Evolutionary conservation across 2,888 invertebrate genomes (phyloP).

Genomic region (Synanthedon formicaeformis): DNA sequence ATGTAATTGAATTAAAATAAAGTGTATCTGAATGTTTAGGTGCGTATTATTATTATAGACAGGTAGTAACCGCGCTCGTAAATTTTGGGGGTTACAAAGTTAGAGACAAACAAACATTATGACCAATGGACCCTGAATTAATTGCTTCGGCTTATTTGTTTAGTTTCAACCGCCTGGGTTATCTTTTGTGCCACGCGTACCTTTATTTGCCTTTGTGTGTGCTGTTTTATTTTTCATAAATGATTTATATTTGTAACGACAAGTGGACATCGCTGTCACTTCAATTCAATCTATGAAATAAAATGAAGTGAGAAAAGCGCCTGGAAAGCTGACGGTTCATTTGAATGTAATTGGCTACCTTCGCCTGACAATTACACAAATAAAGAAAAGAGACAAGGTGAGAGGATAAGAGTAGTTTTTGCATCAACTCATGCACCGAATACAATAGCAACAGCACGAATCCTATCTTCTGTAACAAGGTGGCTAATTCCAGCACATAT

Average conservation of each 20-base stretch:
- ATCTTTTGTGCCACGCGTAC: conserved; percentile 56
- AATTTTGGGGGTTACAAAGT: conserved; percentile 29
- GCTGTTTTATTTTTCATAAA: neutral
- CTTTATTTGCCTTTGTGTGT: conserved; percentile 13
- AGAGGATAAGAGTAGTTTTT: too few species aligned
- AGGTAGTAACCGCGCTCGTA: conserved; percentile 11
- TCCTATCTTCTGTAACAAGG: neutral
- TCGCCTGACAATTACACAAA: too few species aligned
- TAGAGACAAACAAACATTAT: conserved; percentile 59
- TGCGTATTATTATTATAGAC: too few species aligned
- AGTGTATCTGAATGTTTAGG: too few species aligned
- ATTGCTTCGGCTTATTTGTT: conserved; percentile 62
- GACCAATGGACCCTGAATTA: conserved; percentile 66
- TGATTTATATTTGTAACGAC: too few species aligned
- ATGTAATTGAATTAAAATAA: too few species aligned
- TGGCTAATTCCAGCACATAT: neutral
- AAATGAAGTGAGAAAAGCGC: too few species aligned
- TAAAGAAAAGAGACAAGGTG: too few species aligned
- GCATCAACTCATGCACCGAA: neutral
- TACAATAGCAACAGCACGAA: neutral
- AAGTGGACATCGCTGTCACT: too few species aligned
- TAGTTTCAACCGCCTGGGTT: conserved; percentile 51
- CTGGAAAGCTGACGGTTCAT: too few species aligned
- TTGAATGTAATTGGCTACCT: too few species aligned
- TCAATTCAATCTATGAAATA: too few species aligned